These are phyloP conservation scores for Andrena dorsata DNA, from an alignment of 2,888 invertebrate species.

Conservation along the genomic window DNA sequence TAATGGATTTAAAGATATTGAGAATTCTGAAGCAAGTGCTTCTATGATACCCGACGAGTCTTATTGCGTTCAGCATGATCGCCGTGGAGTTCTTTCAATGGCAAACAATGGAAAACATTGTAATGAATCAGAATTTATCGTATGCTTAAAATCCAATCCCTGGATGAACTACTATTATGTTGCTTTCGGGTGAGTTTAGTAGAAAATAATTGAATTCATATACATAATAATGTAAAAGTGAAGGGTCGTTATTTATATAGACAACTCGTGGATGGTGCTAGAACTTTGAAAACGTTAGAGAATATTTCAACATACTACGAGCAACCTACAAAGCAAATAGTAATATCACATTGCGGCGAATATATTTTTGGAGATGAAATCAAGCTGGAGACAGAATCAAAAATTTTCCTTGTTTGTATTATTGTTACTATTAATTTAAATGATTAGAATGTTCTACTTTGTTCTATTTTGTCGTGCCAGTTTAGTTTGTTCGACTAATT, in stretches of 20 bases:
- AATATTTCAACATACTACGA: conserved; percentile 88
- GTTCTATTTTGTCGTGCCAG: neutral
- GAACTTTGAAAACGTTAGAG: conserved; percentile 88
- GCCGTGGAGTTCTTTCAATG: conserved; percentile 90
- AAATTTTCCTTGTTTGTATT: conserved; percentile 50
- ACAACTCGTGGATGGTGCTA: conserved; percentile 89
- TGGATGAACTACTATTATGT: conserved; percentile 92
- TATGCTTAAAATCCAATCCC: conserved; percentile 88
- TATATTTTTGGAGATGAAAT: conserved; percentile 61
- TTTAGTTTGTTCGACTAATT: neutral
- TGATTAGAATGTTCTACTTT: neutral
- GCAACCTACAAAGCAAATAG: conserved; percentile 84
- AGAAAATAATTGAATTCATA: neutral
- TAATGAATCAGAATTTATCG: conserved; percentile 90
- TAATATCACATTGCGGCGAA: conserved; percentile 70
- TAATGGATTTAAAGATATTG: conserved; percentile 30
- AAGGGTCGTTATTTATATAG: conserved; percentile 77
- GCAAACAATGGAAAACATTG: conserved; percentile 89
- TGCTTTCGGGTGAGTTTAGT: conserved; percentile 88
- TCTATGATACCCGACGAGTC: conserved; percentile 88
- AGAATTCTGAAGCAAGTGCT: conserved; percentile 85
- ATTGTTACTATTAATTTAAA: conserved; percentile 17
- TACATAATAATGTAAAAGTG: neutral
- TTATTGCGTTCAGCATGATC: conserved; percentile 88
- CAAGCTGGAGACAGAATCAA: conserved; percentile 55